phyloP scores from a whole-genome alignment of 2,113 vertebrate species.

The Eira barbara region DNA sequence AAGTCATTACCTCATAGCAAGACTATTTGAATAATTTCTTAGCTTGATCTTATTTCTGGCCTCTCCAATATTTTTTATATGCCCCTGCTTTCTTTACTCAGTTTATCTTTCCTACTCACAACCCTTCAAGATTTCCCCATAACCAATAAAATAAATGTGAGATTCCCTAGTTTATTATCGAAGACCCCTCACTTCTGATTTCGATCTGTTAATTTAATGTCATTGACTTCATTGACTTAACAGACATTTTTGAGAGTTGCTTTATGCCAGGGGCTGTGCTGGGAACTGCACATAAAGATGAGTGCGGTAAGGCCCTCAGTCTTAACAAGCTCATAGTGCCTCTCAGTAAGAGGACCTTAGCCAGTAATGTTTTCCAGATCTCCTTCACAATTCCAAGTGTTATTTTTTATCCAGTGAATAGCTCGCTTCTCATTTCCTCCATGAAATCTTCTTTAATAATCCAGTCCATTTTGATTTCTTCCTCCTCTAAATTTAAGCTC shows the following conservation, averaged over 20 bases:
- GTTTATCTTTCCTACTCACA: background rate
- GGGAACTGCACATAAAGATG: background rate
- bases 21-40: slow-evolving; percentile 13
- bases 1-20: slow-evolving; percentile 2
- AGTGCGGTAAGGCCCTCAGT: background rate
- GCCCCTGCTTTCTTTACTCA: background rate
- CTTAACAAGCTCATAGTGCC: background rate
- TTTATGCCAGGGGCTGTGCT: background rate
- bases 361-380: background rate
- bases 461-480: background rate
- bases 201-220: background rate
- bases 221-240: background rate
- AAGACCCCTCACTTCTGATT: background rate
- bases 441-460: background rate
- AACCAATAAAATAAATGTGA: background rate
- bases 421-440: background rate
- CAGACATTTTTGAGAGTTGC: background rate
- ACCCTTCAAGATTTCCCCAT: background rate
- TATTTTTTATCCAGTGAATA: background rate
- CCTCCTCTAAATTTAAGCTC: background rate
- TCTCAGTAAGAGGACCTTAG: background rate
- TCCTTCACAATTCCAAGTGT: background rate
- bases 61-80: background rate
- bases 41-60: background rate
- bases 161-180: background rate